Evolutionary conservation across 2,113 vertebrate genomes (phyloP).

Genomic region (Sorex fumeus): DNA sequence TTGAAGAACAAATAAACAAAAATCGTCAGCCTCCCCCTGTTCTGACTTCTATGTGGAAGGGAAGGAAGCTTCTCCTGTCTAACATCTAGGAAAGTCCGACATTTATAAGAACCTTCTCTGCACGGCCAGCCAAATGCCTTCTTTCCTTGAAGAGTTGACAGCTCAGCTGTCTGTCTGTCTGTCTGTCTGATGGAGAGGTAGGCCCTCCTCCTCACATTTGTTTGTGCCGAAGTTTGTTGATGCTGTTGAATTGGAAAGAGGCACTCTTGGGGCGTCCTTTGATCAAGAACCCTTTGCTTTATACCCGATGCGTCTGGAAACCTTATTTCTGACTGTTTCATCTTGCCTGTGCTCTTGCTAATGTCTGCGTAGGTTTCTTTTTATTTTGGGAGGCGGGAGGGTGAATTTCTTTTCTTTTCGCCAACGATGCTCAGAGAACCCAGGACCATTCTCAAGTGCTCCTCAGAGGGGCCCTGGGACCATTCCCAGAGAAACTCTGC

Average conservation of each 20-base stretch:
- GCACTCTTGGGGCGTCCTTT: background rate
- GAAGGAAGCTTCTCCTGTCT: background rate
- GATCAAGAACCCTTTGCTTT: background rate
- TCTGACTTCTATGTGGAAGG: background rate
- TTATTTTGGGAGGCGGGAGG: too few relatives aligned
- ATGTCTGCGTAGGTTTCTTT: too few relatives aligned
- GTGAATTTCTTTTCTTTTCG: too few relatives aligned
- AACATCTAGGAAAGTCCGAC: background rate
- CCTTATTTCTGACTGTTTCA: too few relatives aligned
- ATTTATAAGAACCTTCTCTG: background rate
- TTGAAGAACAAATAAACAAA: slow-evolving; percentile 21
- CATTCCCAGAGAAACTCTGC: too few relatives aligned
- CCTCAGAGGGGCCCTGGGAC: too few relatives aligned
- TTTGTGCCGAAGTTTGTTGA: background rate
- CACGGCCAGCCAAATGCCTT: background rate
- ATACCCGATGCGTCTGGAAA: too few relatives aligned
- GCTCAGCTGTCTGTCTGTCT: background rate
- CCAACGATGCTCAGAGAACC: too few relatives aligned
- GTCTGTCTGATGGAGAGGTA: background rate
- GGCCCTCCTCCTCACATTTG: background rate
- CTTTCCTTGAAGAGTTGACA: background rate
- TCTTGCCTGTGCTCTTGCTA: too few relatives aligned
- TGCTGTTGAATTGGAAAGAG: background rate
- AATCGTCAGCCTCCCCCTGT: too few relatives aligned
- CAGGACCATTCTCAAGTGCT: too few relatives aligned